These are phyloP conservation scores for Hyphantria cunea DNA, from an alignment of 1,140 invertebrate species.

Conservation along the genomic window DNA sequence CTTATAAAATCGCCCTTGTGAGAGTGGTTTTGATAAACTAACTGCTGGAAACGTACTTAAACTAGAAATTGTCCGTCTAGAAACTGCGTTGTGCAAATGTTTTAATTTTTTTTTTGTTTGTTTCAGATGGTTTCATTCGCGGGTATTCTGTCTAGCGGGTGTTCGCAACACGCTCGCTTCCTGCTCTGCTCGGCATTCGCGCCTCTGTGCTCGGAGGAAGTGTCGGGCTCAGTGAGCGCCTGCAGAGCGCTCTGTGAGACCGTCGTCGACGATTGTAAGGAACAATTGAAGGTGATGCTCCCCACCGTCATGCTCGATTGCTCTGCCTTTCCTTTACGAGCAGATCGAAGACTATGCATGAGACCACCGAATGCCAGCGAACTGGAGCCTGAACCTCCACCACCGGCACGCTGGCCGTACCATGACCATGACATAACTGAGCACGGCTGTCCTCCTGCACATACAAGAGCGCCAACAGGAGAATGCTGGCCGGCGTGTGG, in stretches of 20 bases:
- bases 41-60: too few relatives aligned
- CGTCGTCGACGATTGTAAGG: constrained; percentile 89
- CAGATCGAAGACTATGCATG: constrained; percentile 82
- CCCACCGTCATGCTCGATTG: constrained; percentile 93
- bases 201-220: constrained; percentile 95
- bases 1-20: too few relatives aligned
- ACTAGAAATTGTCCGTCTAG: too few relatives aligned
- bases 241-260: constrained; percentile 93
- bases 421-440: constrained; percentile 61
- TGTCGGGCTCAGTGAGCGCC: constrained; percentile 91
- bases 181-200: constrained; percentile 96
- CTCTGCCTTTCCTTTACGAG: constrained; percentile 79
- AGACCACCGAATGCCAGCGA: constrained; percentile 75
- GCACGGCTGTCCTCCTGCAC: constrained; percentile 65
- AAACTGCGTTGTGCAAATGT: too few relatives aligned
- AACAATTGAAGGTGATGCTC: constrained; percentile 86
- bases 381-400: constrained; percentile 58
- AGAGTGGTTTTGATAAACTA: too few relatives aligned
- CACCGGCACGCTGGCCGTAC: constrained; percentile 63
- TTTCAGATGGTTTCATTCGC: constrained; percentile 89
- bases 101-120: constrained; percentile 36
- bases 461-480: constrained; percentile 63
- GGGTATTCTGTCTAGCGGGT: constrained; percentile 91
- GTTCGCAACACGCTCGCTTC: constrained; percentile 92
- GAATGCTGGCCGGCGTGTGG: constrained; percentile 86